Base-by-base conservation (phyloP, 2,113 vertebrate species). In the Tyrannus savana region DNA sequence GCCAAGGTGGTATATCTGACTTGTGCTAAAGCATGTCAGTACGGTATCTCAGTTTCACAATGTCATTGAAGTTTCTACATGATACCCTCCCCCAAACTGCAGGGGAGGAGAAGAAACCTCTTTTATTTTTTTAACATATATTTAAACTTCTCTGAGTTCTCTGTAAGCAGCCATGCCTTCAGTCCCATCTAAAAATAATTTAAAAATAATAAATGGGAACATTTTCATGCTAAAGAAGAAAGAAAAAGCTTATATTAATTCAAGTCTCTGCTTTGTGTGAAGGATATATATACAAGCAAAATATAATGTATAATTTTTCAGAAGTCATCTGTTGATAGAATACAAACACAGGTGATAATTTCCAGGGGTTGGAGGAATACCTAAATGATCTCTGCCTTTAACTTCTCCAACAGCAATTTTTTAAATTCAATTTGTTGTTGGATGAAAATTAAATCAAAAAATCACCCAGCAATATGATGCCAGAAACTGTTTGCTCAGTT, bases 241-340 rank as follows among this genome's bases (percentile, higher is more conserved):
- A 55, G 39, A 49, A 19, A 37, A 56, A 76, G 1, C 3, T 85
- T 9, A 16, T 9, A 5, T 62, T 81, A 17, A 42, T 9, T 49
- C 17, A 55, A 44, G 8, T 42, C 1, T 75, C 33, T 56, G 1
- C 6, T 60, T 84, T 47, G 10, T 33, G 30, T 6, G 37, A 60
- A 44, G 14, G 27, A 19, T 55, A 2, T 33, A 2, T 33, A 46
- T 59, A 46, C 6, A 85, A 50, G 16, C 8, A 49, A 46, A 55
- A 7, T 30, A 42, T 90, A 96, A 89, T 53, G n/a, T 46, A 59
- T 76, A 76, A 94, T 85, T 95, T 96, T 35, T 94, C 52, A 92
- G 73, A 89, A 96, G 62, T 7, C 89, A 60, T 68, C 23, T 81
- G 60, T 19, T 62, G 52, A 33, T 71, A 75, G 72, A 44, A 33